A percentile compares a stretch with the other conserved stretches of the same genome.
These are phyloP conservation scores for Patiria pectinifera DNA, from an alignment of 53 echinoderm and acorn worm genomes.

Conservation along the genomic window DNA sequence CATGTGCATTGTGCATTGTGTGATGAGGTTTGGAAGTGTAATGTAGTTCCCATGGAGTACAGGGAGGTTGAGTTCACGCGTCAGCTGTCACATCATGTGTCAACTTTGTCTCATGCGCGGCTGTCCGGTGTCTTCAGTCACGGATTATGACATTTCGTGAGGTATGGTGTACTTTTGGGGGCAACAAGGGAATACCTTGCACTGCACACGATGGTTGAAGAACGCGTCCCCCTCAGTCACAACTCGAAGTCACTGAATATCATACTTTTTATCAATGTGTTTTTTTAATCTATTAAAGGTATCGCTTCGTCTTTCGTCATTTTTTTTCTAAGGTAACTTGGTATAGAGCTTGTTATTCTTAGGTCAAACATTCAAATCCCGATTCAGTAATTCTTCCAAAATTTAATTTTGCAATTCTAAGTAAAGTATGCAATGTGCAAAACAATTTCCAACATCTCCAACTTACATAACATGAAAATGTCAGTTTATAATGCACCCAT, in stretches of 20 bases:
- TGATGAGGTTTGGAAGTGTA: background rate
- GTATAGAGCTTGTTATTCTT: no score
- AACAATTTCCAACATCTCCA: no score
- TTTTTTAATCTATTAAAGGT: no score
- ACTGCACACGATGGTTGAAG: background rate
- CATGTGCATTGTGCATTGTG: background rate
- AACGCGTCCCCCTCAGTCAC: background rate
- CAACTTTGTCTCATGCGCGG: background rate
- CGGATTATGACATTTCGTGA: background rate
- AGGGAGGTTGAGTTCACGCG: constrained; percentile 1
- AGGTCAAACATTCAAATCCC: no score
- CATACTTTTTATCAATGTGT: no score
- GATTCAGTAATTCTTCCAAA: no score
- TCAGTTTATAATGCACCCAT: no score
- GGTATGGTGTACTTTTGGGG: constrained; percentile 20
- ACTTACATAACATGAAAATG: no score
- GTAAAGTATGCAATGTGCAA: no score
- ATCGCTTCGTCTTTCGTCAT: no score
- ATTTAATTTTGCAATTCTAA: no score
- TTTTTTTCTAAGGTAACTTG: no score
- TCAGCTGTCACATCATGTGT: background rate
- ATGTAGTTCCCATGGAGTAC: constrained; percentile 5
- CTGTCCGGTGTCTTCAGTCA: constrained; percentile 16
- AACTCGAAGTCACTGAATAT: background rate
- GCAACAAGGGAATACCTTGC: constrained; percentile 12